Percentiles rank a stretch among this genome's conserved stretches.
Conservation (phyloP, 2,888 invertebrate species). For the Tipula confusa region DNA sequence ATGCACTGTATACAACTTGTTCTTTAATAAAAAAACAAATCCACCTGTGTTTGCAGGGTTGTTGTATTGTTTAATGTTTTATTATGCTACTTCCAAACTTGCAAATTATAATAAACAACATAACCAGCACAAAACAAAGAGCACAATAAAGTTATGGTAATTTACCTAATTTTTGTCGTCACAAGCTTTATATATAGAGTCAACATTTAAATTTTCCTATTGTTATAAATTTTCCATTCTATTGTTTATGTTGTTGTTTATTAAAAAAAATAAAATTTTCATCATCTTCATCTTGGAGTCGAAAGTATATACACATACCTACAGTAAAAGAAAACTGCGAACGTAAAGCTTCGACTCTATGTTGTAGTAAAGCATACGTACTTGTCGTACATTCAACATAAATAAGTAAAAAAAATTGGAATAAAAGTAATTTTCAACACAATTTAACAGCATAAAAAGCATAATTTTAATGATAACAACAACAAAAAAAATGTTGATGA, state of each 20-base stretch:
- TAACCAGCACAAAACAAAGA: background rate
- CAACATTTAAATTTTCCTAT: slow-evolving; percentile 20
- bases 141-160: background rate
- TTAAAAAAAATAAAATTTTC: background rate
- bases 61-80: background rate
- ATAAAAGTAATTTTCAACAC: slow-evolving; percentile 25
- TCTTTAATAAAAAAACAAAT: background rate
- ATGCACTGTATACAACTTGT: background rate
- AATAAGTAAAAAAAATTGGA: slow-evolving; percentile 15
- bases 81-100: background rate
- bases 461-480: slow-evolving; percentile 15
- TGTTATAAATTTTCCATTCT: background rate
- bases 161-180: slow-evolving; percentile 7
- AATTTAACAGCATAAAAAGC: slow-evolving; percentile 3
- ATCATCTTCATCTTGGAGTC: background rate
- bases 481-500: background rate
- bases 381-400: background rate
- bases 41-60: no score
- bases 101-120: background rate
- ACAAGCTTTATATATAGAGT: background rate
- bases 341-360: background rate
- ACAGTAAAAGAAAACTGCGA: background rate
- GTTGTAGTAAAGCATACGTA: background rate
- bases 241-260: background rate
- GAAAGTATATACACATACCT: background rate